Conservation (phyloP, 2,113 vertebrate species). For the Nicator chloris region DNA sequence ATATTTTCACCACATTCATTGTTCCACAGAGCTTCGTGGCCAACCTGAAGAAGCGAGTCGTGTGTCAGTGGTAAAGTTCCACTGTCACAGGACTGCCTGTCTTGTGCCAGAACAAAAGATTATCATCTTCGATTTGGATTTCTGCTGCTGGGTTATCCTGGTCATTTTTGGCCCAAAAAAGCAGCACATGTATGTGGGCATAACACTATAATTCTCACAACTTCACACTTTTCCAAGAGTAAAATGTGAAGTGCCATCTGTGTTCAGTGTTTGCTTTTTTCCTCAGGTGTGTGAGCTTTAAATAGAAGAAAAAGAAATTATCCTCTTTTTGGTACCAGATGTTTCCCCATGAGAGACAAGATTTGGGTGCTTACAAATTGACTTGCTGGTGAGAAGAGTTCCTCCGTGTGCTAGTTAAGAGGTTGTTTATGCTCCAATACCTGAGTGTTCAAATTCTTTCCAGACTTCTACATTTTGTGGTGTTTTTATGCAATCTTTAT, state of each 20-base stretch:
- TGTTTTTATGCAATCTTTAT: background rate
- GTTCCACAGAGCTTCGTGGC: background rate
- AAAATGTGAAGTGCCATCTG: slow-evolving; percentile 18
- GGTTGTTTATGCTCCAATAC: slow-evolving; percentile 30
- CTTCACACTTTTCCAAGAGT: background rate
- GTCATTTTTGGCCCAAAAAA: background rate
- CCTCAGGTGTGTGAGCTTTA: slow-evolving; percentile 17
- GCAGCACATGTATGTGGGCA: background rate
- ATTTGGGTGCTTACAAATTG: background rate
- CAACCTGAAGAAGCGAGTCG: background rate
- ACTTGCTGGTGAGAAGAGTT: background rate
- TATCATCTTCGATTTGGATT: background rate
- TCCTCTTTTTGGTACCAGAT: slow-evolving; percentile 1
- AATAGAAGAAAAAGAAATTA: slow-evolving; percentile 31
- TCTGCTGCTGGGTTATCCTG: background rate
- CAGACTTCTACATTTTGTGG: background rate
- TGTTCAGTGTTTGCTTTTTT: background rate
- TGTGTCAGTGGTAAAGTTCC: background rate
- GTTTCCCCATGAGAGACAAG: slow-evolving; percentile 20
- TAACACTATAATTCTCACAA: background rate
- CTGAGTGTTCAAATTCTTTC: background rate
- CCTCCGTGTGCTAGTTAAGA: background rate
- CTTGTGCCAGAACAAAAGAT: background rate
- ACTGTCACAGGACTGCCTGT: too few species aligned
- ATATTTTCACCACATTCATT: background rate